These are phyloP conservation scores for Leptopilina clavipes DNA, from an alignment of 1,140 invertebrate species.

Conservation along the genomic window DNA sequence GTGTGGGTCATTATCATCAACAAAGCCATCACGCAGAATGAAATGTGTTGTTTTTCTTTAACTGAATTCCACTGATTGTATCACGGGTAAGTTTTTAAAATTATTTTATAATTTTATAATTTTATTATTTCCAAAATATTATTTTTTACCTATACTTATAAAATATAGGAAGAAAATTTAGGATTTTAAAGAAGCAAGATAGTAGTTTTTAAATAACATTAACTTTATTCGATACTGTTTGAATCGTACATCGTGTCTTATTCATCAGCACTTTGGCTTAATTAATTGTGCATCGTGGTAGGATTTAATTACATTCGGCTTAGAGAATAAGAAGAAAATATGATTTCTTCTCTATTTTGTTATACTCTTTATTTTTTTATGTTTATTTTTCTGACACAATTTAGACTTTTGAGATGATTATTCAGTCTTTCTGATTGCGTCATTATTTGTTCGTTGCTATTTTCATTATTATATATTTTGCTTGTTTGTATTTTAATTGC, in stretches of 20 bases:
- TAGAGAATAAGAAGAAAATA: constrained; percentile 34
- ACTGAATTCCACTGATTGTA: too few species aligned
- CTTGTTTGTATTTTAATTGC: neutral
- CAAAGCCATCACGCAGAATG: too few species aligned
- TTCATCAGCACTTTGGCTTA: constrained; percentile 48
- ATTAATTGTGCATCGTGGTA: constrained; percentile 66
- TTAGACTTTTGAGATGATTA: neutral
- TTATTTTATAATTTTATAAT: too few species aligned
- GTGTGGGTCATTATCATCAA: too few species aligned
- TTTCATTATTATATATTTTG: neutral
- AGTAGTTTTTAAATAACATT: constrained; percentile 70
- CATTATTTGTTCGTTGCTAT: neutral
- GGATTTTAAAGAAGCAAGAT: neutral
- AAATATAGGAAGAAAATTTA: neutral
- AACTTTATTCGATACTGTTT: constrained; percentile 72
- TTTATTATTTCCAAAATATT: too few species aligned
- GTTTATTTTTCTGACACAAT: neutral
- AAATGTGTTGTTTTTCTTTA: too few species aligned
- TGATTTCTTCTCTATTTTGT: neutral
- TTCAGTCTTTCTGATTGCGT: neutral
- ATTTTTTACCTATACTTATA: too few species aligned
- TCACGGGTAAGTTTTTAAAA: too few species aligned
- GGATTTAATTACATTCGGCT: constrained; percentile 48
- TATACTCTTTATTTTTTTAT: neutral
- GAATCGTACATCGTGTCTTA: constrained; percentile 65